Conservation (phyloP, 1,140 invertebrate genomes). For the Drosophila kikkawai region DNA sequence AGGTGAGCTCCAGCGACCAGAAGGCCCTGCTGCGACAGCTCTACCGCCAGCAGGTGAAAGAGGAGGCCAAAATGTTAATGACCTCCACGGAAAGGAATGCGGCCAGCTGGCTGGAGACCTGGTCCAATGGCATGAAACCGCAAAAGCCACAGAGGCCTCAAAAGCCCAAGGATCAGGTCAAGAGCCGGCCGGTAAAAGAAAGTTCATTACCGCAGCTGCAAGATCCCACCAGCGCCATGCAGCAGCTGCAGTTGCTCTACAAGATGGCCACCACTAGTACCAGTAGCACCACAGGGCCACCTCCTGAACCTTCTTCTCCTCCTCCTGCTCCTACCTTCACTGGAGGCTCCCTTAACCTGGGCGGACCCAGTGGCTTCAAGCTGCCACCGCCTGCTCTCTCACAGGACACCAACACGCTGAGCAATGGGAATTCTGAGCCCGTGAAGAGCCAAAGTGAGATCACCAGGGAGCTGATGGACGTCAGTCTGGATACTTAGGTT, state of each 20-base stretch:
- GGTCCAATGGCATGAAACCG: constrained; percentile 78
- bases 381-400: constrained; percentile 59
- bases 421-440: constrained; percentile 8
- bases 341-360: constrained; percentile 30
- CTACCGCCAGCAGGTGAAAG: constrained; percentile 50
- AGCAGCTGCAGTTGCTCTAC: constrained; percentile 78
- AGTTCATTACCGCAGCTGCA: constrained; percentile 12
- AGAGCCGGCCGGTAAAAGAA: constrained; percentile 8
- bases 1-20: constrained; percentile 65
- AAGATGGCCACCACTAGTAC: constrained; percentile 66
- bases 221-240: constrained; percentile 53
- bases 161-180: constrained; percentile 20
- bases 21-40: constrained; percentile 41
- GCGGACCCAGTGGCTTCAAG: constrained; percentile 60
- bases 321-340: constrained; percentile 9
- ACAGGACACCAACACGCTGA: constrained; percentile 61
- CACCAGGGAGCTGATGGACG: constrained; percentile 79
- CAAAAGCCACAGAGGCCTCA: constrained; percentile 34
- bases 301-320: neutral
- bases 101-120: constrained; percentile 72
- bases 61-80: constrained; percentile 37
- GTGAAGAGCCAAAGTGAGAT: constrained; percentile 62
- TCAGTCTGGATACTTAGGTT: constrained; percentile 70
- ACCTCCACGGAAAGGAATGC: constrained; percentile 69
- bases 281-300: constrained; percentile 4